Conservation (phyloP, 1,140 invertebrate species). For the Drosophila melanica region DNA sequence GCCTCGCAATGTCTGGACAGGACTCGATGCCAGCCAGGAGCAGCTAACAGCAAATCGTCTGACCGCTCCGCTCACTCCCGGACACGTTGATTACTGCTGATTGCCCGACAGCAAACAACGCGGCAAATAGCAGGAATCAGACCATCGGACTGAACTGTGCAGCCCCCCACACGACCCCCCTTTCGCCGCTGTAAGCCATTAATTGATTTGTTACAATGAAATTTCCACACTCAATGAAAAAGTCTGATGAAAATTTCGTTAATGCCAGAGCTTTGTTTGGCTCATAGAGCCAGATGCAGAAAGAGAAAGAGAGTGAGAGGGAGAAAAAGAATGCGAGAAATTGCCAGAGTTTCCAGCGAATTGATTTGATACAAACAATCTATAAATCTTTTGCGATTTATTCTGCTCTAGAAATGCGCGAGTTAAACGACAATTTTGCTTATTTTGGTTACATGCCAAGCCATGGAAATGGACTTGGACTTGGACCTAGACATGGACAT, state of each 20-base stretch:
- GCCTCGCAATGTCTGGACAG: conserved; percentile 62
- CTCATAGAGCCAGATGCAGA: neutral
- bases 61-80: conserved; percentile 32
- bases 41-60: conserved; percentile 18
- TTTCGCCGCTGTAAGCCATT: conserved; percentile 44
- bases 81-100: conserved; percentile 75
- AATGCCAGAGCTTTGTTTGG: conserved; percentile 51
- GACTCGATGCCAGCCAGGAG: conserved; percentile 36
- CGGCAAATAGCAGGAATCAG: conserved; percentile 76
- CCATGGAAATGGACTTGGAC: conserved; percentile 25
- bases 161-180: neutral
- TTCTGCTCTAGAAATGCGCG: conserved; percentile 32
- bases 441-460: conserved; percentile 62
- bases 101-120: conserved; percentile 74
- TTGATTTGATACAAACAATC: conserved; percentile 41
- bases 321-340: conserved; percentile 3
- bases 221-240: conserved; percentile 75
- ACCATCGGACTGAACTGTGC: conserved; percentile 21
- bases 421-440: conserved; percentile 40
- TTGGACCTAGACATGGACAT: conserved; percentile 2
- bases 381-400: conserved; percentile 41
- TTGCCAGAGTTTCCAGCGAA: conserved; percentile 14
- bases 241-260: conserved; percentile 62
- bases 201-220: conserved; percentile 80
- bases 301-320: neutral